phyloP scores from a whole-genome alignment of 2,113 vertebrate species.

The Cygnus atratus region DNA sequence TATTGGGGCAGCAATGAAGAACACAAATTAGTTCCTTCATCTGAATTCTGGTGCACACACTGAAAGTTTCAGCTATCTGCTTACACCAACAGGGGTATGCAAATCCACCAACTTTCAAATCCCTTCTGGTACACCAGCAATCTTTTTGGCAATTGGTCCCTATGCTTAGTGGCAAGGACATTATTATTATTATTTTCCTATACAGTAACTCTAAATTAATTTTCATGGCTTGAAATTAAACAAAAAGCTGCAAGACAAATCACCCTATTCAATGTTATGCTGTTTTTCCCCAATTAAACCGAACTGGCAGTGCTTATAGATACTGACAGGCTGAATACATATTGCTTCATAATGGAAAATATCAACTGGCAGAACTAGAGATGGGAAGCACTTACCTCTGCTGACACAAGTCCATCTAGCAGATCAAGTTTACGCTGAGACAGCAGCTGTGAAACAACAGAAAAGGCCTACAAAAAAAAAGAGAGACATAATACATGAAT shows the following conservation, averaged over 20 bases:
- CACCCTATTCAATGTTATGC: fast-evolving
- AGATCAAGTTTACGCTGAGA: conserved; percentile 88
- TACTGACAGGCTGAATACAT: not conserved
- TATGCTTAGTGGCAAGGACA: not conserved
- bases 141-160: not conserved
- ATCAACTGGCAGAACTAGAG: not conserved
- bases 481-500: not conserved
- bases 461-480: conserved; percentile 84
- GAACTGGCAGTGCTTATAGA: not conserved
- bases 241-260: not conserved
- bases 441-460: conserved; percentile 88
- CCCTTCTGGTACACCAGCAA: not conserved
- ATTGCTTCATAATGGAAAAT: not conserved
- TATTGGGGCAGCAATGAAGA: not conserved
- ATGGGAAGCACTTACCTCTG: conserved; percentile 83
- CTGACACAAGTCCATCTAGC: conserved; percentile 88
- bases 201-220: not conserved
- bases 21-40: not conserved
- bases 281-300: not conserved
- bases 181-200: not conserved
- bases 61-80: not conserved
- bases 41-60: not conserved
- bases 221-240: not conserved
- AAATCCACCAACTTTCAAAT: not conserved
- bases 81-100: not conserved